phyloP scores from a whole-genome alignment of 2,888 invertebrate genomes.

The Brachynemurus nebulosus region DNA sequence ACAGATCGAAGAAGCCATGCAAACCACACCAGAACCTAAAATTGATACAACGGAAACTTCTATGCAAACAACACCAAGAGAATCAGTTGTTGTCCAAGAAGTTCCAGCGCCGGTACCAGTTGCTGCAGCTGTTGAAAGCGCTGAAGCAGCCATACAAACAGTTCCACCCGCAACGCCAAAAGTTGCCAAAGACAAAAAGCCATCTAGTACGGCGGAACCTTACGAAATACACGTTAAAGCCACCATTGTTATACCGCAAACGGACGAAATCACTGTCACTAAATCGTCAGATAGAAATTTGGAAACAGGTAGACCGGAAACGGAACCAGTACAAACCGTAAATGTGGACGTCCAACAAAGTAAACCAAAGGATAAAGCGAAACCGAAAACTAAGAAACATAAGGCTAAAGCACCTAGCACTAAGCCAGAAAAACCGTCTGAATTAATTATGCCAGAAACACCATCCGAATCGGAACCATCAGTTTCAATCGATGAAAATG shows the following conservation, averaged over 20 bases:
- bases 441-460: slow-evolving; percentile 8
- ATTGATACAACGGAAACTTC: slow-evolving; percentile 29
- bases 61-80: slow-evolving; percentile 46
- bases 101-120: slow-evolving; percentile 32
- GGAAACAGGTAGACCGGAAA: slow-evolving; percentile 3
- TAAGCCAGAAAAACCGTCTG: slow-evolving; percentile 3
- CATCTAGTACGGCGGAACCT: slow-evolving; percentile 34
- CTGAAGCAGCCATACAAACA: slow-evolving; percentile 38
- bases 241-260: slow-evolving; percentile 37
- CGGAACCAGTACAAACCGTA: neutral
- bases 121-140: slow-evolving; percentile 14
- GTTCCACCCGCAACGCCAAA: slow-evolving; percentile 41
- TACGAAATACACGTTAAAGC: slow-evolving; percentile 48
- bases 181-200: slow-evolving; percentile 32
- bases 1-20: slow-evolving; percentile 26
- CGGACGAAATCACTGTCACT: slow-evolving; percentile 10
- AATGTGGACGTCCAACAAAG: neutral
- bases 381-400: slow-evolving; percentile 2
- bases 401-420: slow-evolving; percentile 7
- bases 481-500: slow-evolving; percentile 20
- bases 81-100: slow-evolving; percentile 35
- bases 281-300: slow-evolving; percentile 4
- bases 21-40: slow-evolving; percentile 24
- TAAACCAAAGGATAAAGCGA: slow-evolving; percentile 1
- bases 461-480: slow-evolving; percentile 12